phyloP scores from a whole-genome alignment of 2,113 vertebrate genomes.

The Pseudopipra pipra region DNA sequence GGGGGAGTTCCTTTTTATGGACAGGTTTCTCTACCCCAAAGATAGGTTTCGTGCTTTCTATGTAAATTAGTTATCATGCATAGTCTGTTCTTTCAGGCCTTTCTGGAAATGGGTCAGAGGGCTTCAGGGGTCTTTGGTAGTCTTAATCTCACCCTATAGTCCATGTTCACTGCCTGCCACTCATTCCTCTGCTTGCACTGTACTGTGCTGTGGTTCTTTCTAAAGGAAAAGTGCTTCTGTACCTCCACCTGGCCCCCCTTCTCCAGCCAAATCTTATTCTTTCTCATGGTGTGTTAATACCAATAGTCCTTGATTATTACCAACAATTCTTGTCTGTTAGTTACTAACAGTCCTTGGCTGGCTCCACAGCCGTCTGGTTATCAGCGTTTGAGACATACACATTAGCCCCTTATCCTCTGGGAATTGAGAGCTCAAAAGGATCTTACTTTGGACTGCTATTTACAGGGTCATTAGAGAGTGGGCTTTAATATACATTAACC shows the following conservation, averaged over 20 bases:
- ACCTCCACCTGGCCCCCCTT: not conserved
- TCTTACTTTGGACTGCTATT: not conserved
- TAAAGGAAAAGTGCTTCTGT: not conserved
- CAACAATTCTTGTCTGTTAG: not conserved
- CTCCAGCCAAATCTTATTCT: not conserved
- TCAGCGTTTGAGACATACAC: not conserved
- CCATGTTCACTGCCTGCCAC: not conserved
- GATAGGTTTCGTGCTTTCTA: not conserved
- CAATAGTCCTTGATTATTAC: not conserved
- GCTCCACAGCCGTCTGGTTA: not conserved
- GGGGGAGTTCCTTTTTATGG: not conserved
- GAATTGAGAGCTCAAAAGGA: not conserved
- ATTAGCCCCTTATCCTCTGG: not conserved
- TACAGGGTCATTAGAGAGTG: not conserved
- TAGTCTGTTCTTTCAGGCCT: accelerated
- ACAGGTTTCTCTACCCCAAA: not conserved
- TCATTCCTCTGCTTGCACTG: not conserved
- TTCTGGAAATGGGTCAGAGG: not conserved
- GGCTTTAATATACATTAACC: not conserved
- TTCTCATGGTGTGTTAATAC: not conserved
- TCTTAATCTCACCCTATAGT: not conserved
- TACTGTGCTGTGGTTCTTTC: not conserved
- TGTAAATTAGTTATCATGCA: not conserved
- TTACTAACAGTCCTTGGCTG: not conserved
- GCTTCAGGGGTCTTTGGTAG: not conserved